phyloP scores from a whole-genome alignment of 1,140 invertebrate species.

The Brachionus paranguensis region DNA sequence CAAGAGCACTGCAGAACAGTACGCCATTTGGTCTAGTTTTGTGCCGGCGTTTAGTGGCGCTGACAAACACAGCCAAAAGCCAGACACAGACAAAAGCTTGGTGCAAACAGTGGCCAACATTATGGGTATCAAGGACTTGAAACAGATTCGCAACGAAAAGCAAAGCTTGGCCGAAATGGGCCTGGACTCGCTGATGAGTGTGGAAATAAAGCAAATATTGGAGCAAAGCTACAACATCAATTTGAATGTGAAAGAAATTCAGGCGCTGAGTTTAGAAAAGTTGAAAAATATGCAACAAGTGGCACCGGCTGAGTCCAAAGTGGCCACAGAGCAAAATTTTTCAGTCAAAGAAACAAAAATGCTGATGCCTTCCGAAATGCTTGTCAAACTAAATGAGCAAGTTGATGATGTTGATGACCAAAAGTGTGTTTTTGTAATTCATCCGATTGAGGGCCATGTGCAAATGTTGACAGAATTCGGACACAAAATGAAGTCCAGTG shows the following conservation, averaged over 20 bases:
- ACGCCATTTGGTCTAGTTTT: constrained; percentile 64
- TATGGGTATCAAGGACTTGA: constrained; percentile 69
- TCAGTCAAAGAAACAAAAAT: constrained; percentile 50
- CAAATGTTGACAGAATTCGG: constrained; percentile 65
- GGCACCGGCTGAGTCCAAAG: constrained; percentile 61
- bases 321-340: constrained; percentile 45
- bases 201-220: constrained; percentile 91
- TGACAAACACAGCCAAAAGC: constrained; percentile 34
- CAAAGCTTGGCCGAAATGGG: constrained; percentile 81
- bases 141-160: constrained; percentile 64
- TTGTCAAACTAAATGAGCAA: constrained; percentile 57
- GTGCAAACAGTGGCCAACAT: constrained; percentile 52
- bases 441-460: constrained; percentile 84
- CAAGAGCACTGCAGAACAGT: constrained; percentile 69
- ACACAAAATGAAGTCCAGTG: constrained; percentile 65
- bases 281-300: constrained; percentile 61
- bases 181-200: constrained; percentile 94
- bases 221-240: constrained; percentile 76
- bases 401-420: constrained; percentile 44
- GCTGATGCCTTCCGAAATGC: constrained; percentile 56
- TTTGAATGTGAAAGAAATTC: constrained; percentile 3
- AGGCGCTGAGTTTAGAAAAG: constrained; percentile 80
- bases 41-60: constrained; percentile 54
- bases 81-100: constrained; percentile 43
- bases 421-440: constrained; percentile 67